These are phyloP conservation scores for Eristalis arbustorum DNA, from an alignment of 2,888 invertebrate species.

Conservation along the genomic window DNA sequence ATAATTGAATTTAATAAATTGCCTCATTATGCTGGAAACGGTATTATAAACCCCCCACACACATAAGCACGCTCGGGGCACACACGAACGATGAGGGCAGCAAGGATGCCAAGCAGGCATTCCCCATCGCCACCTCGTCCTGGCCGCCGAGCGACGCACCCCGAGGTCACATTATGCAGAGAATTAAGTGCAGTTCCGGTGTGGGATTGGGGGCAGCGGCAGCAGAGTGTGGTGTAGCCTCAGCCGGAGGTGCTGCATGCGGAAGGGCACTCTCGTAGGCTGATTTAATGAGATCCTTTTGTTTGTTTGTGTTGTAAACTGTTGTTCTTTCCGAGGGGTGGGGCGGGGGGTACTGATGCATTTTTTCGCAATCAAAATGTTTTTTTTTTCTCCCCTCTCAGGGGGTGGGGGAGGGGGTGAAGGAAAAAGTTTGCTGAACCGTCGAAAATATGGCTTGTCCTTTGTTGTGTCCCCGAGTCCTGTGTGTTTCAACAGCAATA, in stretches of 20 bases:
- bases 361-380: conserved; percentile 1
- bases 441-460: conserved; percentile 55
- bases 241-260: conserved; percentile 8
- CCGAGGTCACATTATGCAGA: conserved; percentile 64
- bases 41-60: conserved; percentile 63
- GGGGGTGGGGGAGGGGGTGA: background rate
- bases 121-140: background rate
- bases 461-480: conserved; percentile 18
- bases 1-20: conserved; percentile 80
- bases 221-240: background rate
- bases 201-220: background rate
- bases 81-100: too few relatives aligned
- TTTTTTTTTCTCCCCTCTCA: background rate
- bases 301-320: conserved; percentile 1
- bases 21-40: conserved; percentile 77
- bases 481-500: conserved; percentile 41
- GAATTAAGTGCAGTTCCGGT: conserved; percentile 65
- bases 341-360: background rate
- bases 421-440: conserved; percentile 28
- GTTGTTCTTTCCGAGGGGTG: background rate
- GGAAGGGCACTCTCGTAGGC: conserved; percentile 44
- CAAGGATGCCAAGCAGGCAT: background rate
- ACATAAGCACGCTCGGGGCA: background rate
- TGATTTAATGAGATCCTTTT: conserved; percentile 68
- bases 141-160: conserved; percentile 9